Evolutionary conservation across 2,113 vertebrate species (phyloP).

Genomic region (Leptocoma aspasia): DNA sequence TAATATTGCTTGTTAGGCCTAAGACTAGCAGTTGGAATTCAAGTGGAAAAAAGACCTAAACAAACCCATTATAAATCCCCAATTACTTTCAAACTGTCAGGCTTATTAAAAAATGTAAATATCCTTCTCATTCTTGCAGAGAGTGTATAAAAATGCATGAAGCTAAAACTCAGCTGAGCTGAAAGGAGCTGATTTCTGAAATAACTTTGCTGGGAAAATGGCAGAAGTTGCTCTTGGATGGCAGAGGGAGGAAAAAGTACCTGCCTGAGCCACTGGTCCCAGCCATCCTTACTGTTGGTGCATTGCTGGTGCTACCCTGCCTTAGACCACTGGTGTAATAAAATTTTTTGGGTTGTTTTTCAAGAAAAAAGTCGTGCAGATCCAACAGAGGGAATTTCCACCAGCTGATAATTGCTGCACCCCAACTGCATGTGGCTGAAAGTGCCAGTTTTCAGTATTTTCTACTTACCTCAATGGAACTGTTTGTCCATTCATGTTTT

Average conservation of each 20-base stretch:
- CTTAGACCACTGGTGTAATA: not conserved
- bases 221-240: not conserved
- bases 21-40: constrained; percentile 61
- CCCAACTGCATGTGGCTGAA: not conserved
- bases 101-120: constrained; percentile 72
- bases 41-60: constrained; percentile 66
- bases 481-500: not conserved
- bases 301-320: not conserved
- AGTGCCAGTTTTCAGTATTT: not conserved
- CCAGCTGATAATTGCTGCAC: not conserved
- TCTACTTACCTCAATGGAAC: not conserved
- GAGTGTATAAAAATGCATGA: constrained; percentile 63
- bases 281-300: not conserved
- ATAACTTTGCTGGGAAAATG: not conserved
- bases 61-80: constrained; percentile 65
- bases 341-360: not conserved
- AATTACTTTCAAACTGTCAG: constrained; percentile 70
- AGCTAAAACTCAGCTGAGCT: constrained; percentile 48
- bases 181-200: constrained; percentile 34
- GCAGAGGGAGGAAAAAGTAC: not conserved
- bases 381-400: not conserved
- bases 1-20: constrained; percentile 53
- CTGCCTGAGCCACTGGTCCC: not conserved
- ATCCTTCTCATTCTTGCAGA: constrained; percentile 37
- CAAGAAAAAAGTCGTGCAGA: not conserved